phyloP scores from a whole-genome alignment of 2,888 invertebrate species.

The Seira sanloemensis region DNA sequence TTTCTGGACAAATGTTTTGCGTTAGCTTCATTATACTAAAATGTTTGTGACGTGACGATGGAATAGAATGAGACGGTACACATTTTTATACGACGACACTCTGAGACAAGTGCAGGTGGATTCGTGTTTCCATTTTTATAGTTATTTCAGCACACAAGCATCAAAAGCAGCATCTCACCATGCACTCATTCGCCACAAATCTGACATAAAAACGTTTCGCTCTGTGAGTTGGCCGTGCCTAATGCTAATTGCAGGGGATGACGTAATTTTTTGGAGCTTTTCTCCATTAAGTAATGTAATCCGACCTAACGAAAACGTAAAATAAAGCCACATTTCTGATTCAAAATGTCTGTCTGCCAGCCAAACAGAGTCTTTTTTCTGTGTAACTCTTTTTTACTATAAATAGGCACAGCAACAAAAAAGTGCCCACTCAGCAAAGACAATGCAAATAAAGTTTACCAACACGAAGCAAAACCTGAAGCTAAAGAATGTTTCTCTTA shows the following conservation, averaged over 20 bases:
- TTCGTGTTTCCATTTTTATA: conserved; percentile 40
- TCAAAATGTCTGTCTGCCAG: not conserved
- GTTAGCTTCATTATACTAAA: not conserved
- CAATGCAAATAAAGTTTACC: not conserved
- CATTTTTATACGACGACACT: not conserved
- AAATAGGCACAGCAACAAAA: not conserved
- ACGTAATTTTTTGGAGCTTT: conserved; percentile 52
- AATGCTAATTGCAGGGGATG: conserved; percentile 59
- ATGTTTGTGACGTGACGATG: not conserved
- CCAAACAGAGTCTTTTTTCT: not conserved
- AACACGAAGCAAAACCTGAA: conserved; percentile 4
- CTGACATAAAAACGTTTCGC: conserved; percentile 5
- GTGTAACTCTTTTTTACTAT: not conserved
- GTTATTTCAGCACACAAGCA: not conserved
- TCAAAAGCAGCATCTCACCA: not conserved
- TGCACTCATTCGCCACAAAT: not conserved
- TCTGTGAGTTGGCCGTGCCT: conserved; percentile 22
- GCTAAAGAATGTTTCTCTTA: not conserved
- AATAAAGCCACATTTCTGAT: not conserved
- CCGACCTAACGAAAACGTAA: not conserved
- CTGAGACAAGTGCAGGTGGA: conserved; percentile 17
- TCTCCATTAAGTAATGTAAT: conserved; percentile 29
- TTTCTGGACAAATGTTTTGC: not conserved
- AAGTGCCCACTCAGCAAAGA: not conserved
- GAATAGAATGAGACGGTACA: too few relatives aligned